Base-by-base conservation (phyloP, 1,140 invertebrate species). In the Dreissena rostriformis region DNA sequence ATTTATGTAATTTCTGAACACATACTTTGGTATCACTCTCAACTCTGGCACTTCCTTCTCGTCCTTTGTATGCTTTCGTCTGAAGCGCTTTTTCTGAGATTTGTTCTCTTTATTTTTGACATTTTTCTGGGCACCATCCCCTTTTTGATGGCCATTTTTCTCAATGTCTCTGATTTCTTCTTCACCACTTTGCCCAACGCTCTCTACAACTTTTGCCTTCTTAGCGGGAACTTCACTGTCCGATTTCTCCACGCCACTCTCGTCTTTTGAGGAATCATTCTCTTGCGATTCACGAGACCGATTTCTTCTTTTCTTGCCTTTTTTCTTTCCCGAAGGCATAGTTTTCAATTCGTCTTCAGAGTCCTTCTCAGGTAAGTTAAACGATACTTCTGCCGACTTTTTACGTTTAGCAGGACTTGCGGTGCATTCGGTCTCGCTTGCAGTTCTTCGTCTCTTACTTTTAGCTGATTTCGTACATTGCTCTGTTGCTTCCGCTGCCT, bases 11-110 rank as follows among this genome's bases (percentile, higher is more conserved):
- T 39, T 39, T 39, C 39, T 5, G 39, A 2, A 39, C 22, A 84
- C 83, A 87, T 86, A 88, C 89, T 90, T 90, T 39, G 89, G 77
- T 29, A 90, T 86, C 5, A 90, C 89, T 81, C 86, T 85, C 19
- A 90, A 74, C 68, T 88, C 87, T 81, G 87, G 87, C 12, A 87
- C 15, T 52, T 84, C 81, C 74, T 86, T 86, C 15, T 85, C 85
- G 79, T 78, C 86, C 19, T 86, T 81, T 49, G 79, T 75, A 52
- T 87, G 85, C 73, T 89, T 89, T 53, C 81, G 29, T 78, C 86
- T 79, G 15, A 70, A 74, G 53, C 77, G 88, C 28, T 82, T 86
- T 55, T 86, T 73, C 70, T 51, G 51, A 72, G 24, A 52, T 53
- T 29, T 39, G 51, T 68, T 71, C 53, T 74, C 52, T 51, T 74